phyloP scores from a whole-genome alignment of 1,140 invertebrate species.

The Listronotus oregonensis region DNA sequence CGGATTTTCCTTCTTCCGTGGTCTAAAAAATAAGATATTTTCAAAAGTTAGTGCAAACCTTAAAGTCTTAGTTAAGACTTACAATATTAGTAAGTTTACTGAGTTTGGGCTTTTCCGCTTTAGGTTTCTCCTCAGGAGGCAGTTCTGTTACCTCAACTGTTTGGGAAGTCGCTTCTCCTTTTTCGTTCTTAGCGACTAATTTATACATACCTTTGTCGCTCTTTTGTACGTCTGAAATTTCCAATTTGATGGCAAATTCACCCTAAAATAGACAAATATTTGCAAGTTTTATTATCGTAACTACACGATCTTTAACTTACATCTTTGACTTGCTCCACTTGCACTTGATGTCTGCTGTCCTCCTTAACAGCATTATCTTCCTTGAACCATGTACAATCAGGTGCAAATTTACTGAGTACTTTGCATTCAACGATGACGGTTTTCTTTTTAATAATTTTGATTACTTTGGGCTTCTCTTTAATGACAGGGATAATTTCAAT shows the following conservation, averaged over 20 bases:
- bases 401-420: slow-evolving; percentile 85
- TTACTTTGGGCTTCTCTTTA: slow-evolving; percentile 87
- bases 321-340: slow-evolving; percentile 78
- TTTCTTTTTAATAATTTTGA: slow-evolving; percentile 87
- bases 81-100: slow-evolving; percentile 75
- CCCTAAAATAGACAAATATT: slow-evolving; percentile 61
- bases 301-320: slow-evolving; percentile 56
- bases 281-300: background rate
- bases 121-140: slow-evolving; percentile 69
- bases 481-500: slow-evolving; percentile 97
- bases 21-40: slow-evolving; percentile 58
- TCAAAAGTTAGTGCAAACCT: slow-evolving; percentile 1
- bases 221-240: slow-evolving; percentile 79
- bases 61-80: slow-evolving; percentile 51
- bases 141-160: slow-evolving; percentile 84
- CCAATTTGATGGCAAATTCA: slow-evolving; percentile 85
- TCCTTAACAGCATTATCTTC: slow-evolving; percentile 78
- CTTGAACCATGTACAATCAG: slow-evolving; percentile 89
- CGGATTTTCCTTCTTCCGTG: slow-evolving; percentile 75
- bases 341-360: slow-evolving; percentile 73
- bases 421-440: slow-evolving; percentile 89
- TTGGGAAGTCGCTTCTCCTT: slow-evolving; percentile 90
- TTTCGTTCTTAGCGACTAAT: slow-evolving; percentile 89
- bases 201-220: slow-evolving; percentile 88
- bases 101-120: slow-evolving; percentile 74